Percentiles rank a stretch among this genome's conserved stretches.
Evolutionary conservation across 2,797 vertebrate genomes (phyloP).

Genomic region (Leptoclinus maculatus): DNA sequence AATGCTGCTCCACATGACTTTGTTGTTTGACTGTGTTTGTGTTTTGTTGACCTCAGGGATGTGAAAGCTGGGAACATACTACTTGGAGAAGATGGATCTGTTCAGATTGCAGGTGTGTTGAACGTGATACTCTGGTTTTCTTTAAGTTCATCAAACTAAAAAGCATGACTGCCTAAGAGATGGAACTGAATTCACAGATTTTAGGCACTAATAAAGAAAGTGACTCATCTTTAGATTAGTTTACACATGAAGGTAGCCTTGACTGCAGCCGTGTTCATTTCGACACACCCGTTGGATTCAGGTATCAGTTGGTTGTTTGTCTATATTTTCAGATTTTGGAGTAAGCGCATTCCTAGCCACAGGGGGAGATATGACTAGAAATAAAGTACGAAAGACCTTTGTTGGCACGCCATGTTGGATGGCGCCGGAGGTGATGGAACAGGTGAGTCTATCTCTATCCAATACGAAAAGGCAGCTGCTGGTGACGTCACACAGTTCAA

Average conservation of each 20-base stretch:
- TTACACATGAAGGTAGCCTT: neutral
- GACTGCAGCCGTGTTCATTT: neutral
- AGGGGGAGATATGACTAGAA: conserved; percentile 96
- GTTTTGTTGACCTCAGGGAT: conserved; percentile 77
- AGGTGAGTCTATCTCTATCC: conserved; percentile 81
- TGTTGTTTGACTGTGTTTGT: conserved; percentile 63
- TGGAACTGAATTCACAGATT: neutral
- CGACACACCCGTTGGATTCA: neutral
- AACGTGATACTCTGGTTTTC: neutral
- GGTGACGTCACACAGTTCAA: neutral
- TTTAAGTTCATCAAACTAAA: neutral
- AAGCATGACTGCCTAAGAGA: neutral
- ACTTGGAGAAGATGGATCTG: conserved; percentile 96
- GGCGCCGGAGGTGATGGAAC: conserved; percentile 99
- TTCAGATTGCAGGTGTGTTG: conserved; percentile 96
- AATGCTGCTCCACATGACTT: conserved; percentile 66
- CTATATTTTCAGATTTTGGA: conserved; percentile 90
- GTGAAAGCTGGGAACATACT: conserved; percentile 99
- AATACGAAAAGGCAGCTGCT: neutral
- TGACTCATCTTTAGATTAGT: neutral
- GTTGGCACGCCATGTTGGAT: conserved; percentile 99
- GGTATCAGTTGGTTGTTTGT: neutral
- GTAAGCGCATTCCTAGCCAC: conserved; percentile 97
- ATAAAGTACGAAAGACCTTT: conserved; percentile 99
- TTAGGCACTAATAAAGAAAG: neutral